Base-by-base conservation (phyloP, 2,113 vertebrate species). In the Podarcis cretensis region DNA sequence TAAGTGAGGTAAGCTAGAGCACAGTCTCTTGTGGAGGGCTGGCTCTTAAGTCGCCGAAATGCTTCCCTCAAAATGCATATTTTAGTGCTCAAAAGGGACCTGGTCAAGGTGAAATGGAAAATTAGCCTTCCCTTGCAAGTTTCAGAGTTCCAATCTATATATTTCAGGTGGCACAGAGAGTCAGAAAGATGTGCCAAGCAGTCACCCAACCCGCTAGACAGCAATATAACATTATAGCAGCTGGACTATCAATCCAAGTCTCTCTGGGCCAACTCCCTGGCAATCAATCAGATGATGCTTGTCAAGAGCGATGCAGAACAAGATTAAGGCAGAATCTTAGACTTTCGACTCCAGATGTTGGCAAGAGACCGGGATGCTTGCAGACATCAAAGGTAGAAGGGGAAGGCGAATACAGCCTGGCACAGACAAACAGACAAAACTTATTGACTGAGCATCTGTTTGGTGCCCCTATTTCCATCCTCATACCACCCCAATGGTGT, bases 91-190 rank as follows among this genome's bases (percentile, higher is more conserved):
- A 35, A 81, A 83, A 69, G 69, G n/a, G 2, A 87, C 57, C 1
- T 18, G 16, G 8, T 4, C 6, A 81, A 93, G 23, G 37, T 35
- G 32, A 81, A 86, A 87, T 69, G 6, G 25, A 83, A 84, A 90
- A 86, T 76, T 59, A 9, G 25, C 57, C 73, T 86, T 71, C 10
- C 0, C 73, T 84, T 18, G 18, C 7, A 59, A 81, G 25, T 66
- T 68, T 86, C 82, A 89, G 25, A 75, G 78, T 16, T 32, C 57
- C 37, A 65, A 6, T 0, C 12, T 5, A 54, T 86, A 40, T 73
- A 82, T 75, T 80, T 89, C 35, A 82, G 20, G 1, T 59, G 25
- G n/a, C 59, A 65, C 27, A 3, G 1, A 48, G 77, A 80, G 54
- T n/a, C 68, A 37, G 30, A 85, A 68, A 82, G 35, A 63, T 37